These are phyloP conservation scores for Hyphantria cunea DNA, from an alignment of 1,140 invertebrate species.

Conservation along the genomic window DNA sequence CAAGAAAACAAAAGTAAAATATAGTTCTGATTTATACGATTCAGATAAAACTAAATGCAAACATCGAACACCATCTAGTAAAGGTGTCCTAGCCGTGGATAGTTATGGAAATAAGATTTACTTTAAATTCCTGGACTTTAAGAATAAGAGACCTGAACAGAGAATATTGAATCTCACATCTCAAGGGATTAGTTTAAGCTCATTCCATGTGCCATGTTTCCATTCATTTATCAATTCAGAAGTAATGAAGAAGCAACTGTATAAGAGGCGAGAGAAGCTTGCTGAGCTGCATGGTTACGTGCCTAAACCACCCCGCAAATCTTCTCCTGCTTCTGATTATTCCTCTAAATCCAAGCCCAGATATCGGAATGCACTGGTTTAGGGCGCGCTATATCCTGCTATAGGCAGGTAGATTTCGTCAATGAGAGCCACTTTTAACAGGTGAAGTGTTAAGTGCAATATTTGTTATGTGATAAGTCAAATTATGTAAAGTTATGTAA, in stretches of 20 bases:
- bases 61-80: constrained; percentile 58
- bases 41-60: constrained; percentile 48
- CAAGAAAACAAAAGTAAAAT: constrained; percentile 35
- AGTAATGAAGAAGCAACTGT: constrained; percentile 53
- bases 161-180: constrained; percentile 45
- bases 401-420: too few species aligned
- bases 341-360: too few species aligned
- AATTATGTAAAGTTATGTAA: constrained; percentile 60
- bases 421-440: not conserved
- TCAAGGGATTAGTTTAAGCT: constrained; percentile 65
- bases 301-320: not conserved
- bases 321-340: too few species aligned
- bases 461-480: constrained; percentile 64
- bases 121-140: constrained; percentile 50
- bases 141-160: constrained; percentile 54
- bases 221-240: constrained; percentile 65
- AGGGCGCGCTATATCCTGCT: too few species aligned
- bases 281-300: constrained; percentile 2
- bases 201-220: constrained; percentile 70
- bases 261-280: constrained; percentile 40
- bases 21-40: constrained; percentile 15
- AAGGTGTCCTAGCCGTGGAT: constrained; percentile 61
- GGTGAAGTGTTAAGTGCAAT: constrained; percentile 44
- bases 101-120: constrained; percentile 60
- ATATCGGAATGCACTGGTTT: too few species aligned